A percentile compares a stretch with the other conserved stretches of the same genome.
Evolutionary conservation across 2,888 invertebrate genomes (phyloP).

Genomic region (Orthosia incerta): DNA sequence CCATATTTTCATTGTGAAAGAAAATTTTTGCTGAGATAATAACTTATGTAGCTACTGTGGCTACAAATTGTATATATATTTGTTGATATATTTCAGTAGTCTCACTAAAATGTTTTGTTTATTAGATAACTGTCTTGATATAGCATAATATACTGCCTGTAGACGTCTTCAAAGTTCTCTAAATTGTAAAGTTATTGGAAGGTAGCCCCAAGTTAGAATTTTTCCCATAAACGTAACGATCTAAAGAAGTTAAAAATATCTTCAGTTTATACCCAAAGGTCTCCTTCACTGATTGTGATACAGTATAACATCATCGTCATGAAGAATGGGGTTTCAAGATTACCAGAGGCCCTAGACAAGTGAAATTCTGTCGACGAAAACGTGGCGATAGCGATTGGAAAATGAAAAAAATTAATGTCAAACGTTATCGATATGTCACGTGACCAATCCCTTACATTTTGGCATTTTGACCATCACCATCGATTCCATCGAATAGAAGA

Average conservation of each 20-base stretch:
- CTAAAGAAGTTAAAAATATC: not conserved
- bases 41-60: constrained; percentile 41
- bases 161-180: not conserved
- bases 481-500: too few species aligned
- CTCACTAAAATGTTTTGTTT: not conserved
- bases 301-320: not conserved
- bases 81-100: constrained; percentile 37
- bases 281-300: not conserved
- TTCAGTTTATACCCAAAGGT: not conserved
- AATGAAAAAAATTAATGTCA: too few species aligned
- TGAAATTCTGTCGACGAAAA: too few species aligned
- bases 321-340: too few species aligned
- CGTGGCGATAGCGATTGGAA: too few species aligned
- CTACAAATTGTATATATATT: constrained; percentile 45
- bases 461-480: too few species aligned
- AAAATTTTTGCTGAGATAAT: constrained; percentile 53
- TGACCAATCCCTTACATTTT: too few species aligned
- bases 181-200: too few species aligned
- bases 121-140: not conserved
- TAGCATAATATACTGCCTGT: not conserved
- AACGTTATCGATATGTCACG: too few species aligned
- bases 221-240: not conserved
- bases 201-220: not conserved
- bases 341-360: not conserved
- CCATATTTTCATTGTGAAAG: constrained; percentile 66